These are phyloP conservation scores for Anser cygnoides DNA, from an alignment of 2,113 vertebrate genomes.

Conservation along the genomic window DNA sequence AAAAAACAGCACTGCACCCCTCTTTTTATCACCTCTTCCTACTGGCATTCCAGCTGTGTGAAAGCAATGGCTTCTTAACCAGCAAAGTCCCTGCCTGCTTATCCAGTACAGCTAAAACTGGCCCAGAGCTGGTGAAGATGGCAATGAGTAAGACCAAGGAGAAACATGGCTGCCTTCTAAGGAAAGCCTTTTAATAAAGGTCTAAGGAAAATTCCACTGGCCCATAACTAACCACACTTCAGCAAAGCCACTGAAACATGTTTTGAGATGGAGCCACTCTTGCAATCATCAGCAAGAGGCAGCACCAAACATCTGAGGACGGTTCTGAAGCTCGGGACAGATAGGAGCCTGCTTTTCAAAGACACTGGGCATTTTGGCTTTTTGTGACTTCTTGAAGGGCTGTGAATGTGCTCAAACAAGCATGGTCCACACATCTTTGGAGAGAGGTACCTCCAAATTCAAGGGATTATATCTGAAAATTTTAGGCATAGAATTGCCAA, in stretches of 20 bases:
- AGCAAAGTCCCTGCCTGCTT: neutral
- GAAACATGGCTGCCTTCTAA: neutral
- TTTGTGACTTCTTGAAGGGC: neutral
- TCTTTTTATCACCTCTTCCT: neutral
- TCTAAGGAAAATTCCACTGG: neutral
- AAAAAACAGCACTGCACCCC: neutral
- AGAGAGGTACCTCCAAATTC: neutral
- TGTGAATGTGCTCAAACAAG: neutral
- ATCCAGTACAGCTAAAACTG: neutral
- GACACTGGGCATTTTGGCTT: neutral
- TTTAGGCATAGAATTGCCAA: neutral
- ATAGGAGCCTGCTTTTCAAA: neutral
- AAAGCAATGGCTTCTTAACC: neutral
- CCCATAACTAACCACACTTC: neutral
- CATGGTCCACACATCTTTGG: neutral
- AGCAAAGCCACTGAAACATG: neutral
- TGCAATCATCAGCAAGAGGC: neutral
- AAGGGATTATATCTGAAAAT: neutral
- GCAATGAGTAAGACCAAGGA: neutral
- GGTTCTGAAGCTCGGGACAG: neutral
- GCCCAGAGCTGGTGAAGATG: neutral
- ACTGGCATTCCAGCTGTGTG: neutral
- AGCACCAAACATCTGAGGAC: neutral
- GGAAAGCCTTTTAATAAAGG: neutral
- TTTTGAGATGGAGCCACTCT: neutral